Conservation (phyloP, 2,797 vertebrate species). For the Tenualosa ilisha region DNA sequence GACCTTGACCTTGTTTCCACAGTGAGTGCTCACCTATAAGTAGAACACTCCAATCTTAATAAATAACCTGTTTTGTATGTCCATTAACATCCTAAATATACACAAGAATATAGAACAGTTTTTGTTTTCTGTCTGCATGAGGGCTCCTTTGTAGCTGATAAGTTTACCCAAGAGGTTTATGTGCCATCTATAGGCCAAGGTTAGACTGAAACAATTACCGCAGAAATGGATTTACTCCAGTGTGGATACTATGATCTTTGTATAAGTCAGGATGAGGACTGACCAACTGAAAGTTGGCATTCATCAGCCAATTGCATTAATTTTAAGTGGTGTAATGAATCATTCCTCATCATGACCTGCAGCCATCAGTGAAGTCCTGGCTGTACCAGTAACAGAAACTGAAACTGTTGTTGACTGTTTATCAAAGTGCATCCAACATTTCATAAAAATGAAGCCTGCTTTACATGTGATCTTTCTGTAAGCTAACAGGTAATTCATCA, state of each 20-base stretch:
- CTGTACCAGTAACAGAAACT: not conserved
- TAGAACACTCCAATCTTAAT: not conserved
- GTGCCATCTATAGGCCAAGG: not conserved
- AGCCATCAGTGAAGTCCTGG: not conserved
- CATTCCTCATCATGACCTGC: not conserved
- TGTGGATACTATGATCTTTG: not conserved
- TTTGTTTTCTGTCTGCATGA: not conserved
- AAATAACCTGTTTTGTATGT: not conserved
- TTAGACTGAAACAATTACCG: not conserved
- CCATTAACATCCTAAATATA: not conserved
- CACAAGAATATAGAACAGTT: not conserved
- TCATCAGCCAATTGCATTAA: not conserved
- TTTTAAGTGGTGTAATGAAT: not conserved
- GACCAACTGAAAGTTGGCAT: not conserved
- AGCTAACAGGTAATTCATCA: not conserved
- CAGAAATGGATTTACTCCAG: not conserved
- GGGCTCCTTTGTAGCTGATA: not conserved
- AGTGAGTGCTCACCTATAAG: not conserved
- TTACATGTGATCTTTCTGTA: not conserved
- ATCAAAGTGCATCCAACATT: not conserved
- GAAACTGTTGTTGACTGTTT: not conserved
- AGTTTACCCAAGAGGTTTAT: not conserved
- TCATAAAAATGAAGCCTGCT: not conserved
- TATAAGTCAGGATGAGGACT: not conserved
- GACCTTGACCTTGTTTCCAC: not conserved